phyloP scores from a whole-genome alignment of 1,140 invertebrate genomes.

The Vanessa tameamea region DNA sequence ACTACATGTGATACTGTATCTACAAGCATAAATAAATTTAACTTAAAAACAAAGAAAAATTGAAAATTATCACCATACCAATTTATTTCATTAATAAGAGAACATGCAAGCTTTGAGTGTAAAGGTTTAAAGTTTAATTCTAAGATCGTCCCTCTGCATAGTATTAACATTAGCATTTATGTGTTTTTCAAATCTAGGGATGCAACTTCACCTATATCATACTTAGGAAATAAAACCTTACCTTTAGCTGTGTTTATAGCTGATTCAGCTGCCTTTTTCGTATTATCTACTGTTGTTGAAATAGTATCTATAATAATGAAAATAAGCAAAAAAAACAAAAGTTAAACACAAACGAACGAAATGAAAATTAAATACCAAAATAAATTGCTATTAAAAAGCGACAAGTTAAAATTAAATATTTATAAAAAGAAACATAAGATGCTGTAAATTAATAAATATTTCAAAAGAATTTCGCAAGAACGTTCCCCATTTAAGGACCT shows the following conservation, averaged over 20 bases:
- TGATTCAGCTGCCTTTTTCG: conserved; percentile 67
- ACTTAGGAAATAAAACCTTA: conserved; percentile 25
- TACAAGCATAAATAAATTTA: conserved; percentile 38
- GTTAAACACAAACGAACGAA: conserved; percentile 31
- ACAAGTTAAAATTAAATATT: conserved; percentile 8
- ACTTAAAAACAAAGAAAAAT: not conserved
- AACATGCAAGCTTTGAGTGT: conserved; percentile 8
- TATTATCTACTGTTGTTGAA: conserved; percentile 66
- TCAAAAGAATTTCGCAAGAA: no score
- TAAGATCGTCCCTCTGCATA: not conserved
- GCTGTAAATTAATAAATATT: not conserved
- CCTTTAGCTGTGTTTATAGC: conserved; percentile 59
- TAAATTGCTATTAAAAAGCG: conserved; percentile 31
- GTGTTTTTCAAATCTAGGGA: not conserved
- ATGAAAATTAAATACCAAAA: conserved; percentile 23
- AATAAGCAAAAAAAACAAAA: conserved; percentile 45
- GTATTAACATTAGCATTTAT: not conserved
- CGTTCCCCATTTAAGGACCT: conserved; percentile 8
- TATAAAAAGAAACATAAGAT: not conserved
- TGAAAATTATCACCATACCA: not conserved
- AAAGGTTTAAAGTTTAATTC: not conserved
- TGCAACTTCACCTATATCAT: not conserved
- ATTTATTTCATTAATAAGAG: not conserved
- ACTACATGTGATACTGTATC: conserved; percentile 52
- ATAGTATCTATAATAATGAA: conserved; percentile 63